Evolutionary conservation across 2,113 vertebrate species (phyloP), one percentile per base, ranked within the genome.

Genomic region (Larimichthys polyactis): DNA sequence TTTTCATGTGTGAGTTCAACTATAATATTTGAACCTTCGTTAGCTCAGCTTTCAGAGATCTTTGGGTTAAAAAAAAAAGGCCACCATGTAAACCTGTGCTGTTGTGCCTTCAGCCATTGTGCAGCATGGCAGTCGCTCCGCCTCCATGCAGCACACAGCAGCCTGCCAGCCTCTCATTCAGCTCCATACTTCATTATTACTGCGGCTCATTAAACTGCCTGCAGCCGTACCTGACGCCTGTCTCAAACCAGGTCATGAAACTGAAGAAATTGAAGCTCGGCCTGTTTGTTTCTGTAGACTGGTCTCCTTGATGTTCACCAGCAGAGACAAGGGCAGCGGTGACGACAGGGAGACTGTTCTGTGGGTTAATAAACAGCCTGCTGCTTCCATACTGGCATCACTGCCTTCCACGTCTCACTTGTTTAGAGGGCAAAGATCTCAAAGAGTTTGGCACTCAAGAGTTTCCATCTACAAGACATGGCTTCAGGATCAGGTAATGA

Each of bases 121-220:
- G 78, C 40, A 49, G 69, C 16, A 2, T 4, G 19, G n/a, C 0
- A 2, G 40, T 71, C 0, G 51, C 67, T 71, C 58, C 22, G n/a
- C 71, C 71, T 82, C 40, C 72, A 64, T 48, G 72, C 72, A 65
- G 63, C 46, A 52, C 40, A 27, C 46, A 24, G 58, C 16, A 46
- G 69, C 71, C 32, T 46, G 60, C 44, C 44, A 20, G 67, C 71
- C 16, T 63, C 54, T 36, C 48, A 49, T 69, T 49, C 76, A 57
- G 68, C 65, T 57, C n/a, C 49, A 64, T 52, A 49, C 65, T 70
- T 71, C 15, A 32, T 75, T 70, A 82, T 81, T 51, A 59, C 54
- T 82, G 69, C 12, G 2, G 57, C 79, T 78, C 74, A 74, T 73
- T 78, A 78, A 78, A 86, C 10, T 11, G 49, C 46, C 68, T 48